A percentile compares a stretch with the other conserved stretches of the same genome.
phyloP scores from a whole-genome alignment of 1,140 invertebrate species.

The Drosophila burlai region DNA sequence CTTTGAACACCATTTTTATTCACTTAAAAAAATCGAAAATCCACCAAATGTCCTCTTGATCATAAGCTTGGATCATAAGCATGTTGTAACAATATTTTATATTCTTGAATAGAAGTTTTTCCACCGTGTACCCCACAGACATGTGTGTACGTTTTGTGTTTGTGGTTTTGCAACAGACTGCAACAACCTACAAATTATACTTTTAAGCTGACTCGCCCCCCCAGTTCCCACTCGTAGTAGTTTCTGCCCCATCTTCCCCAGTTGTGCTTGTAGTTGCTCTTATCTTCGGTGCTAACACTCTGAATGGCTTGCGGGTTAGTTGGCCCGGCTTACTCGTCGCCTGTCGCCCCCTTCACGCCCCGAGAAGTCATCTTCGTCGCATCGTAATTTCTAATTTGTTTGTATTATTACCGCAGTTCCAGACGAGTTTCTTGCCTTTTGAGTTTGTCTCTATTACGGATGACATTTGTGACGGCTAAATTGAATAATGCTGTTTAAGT shows the following conservation, averaged over 20 bases:
- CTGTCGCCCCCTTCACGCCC: not conserved
- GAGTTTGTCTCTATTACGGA: slow-evolving; percentile 48
- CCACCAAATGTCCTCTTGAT: not conserved
- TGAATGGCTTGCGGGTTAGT: slow-evolving; percentile 52
- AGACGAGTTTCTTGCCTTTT: slow-evolving; percentile 41
- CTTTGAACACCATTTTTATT: not conserved
- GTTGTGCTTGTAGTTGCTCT: slow-evolving; percentile 36
- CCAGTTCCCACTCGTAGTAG: slow-evolving; percentile 2
- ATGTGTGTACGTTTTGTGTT: slow-evolving; percentile 27
- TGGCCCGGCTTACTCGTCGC: slow-evolving; percentile 21
- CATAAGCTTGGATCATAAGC: too few species aligned
- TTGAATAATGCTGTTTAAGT: slow-evolving; percentile 53
- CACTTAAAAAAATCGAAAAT: not conserved
- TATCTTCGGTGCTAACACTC: slow-evolving; percentile 71
- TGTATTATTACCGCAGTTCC: slow-evolving; percentile 54
- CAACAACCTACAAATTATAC: slow-evolving; percentile 74
- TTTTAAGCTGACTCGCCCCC: slow-evolving; percentile 62
- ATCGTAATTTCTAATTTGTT: slow-evolving; percentile 73
- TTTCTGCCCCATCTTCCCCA: not conserved
- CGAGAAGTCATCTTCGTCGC: slow-evolving; percentile 17
- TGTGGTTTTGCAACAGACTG: slow-evolving; percentile 30
- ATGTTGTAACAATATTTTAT: too few species aligned
- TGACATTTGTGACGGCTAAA: slow-evolving; percentile 51
- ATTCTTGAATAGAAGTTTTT: not conserved
- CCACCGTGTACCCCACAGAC: slow-evolving; percentile 5